These are phyloP conservation scores for Beris chalybata DNA, from an alignment of 2,888 invertebrate genomes.

Conservation along the genomic window DNA sequence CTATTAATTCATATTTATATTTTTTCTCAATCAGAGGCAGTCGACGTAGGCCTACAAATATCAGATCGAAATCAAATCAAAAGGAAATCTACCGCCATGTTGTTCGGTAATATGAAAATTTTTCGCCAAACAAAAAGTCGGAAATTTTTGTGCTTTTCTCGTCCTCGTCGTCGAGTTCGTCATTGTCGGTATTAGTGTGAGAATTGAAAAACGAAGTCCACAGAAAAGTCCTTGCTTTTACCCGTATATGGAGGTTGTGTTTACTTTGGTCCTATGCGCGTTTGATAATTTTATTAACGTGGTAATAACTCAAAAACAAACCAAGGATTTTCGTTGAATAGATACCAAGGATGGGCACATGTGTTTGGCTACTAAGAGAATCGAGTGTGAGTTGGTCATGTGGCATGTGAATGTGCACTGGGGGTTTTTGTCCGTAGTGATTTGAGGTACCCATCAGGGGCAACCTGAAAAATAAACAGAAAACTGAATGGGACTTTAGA, in stretches of 20 bases:
- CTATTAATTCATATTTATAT: too few relatives aligned
- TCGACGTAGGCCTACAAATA: too few relatives aligned
- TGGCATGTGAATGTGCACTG: background rate
- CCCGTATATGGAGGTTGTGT: conserved; percentile 13
- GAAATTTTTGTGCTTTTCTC: too few relatives aligned
- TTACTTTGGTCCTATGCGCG: conserved; percentile 36
- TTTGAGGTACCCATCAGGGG: conserved; percentile 31
- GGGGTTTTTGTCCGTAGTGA: conserved; percentile 8
- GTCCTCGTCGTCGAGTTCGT: too few relatives aligned
- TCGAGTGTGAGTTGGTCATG: conserved; percentile 18
- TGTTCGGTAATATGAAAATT: too few relatives aligned
- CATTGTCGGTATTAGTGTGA: too few relatives aligned
- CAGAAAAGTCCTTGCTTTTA: too few relatives aligned
- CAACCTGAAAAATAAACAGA: conserved; percentile 32
- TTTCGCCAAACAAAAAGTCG: too few relatives aligned
- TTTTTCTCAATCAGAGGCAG: too few relatives aligned
- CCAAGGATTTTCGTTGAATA: conserved; percentile 35
- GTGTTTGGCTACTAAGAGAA: background rate
- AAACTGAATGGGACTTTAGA: conserved; percentile 27
- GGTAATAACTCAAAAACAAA: conserved; percentile 40
- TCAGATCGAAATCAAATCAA: too few relatives aligned
- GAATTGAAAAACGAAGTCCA: too few relatives aligned
- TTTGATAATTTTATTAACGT: conserved; percentile 41
- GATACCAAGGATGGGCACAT: conserved; percentile 10
- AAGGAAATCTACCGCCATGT: too few relatives aligned